A percentile compares a stretch with the other conserved stretches of the same genome.
phyloP scores from a whole-genome alignment of 2,797 vertebrate species.

The Psittacula derbiana region DNA sequence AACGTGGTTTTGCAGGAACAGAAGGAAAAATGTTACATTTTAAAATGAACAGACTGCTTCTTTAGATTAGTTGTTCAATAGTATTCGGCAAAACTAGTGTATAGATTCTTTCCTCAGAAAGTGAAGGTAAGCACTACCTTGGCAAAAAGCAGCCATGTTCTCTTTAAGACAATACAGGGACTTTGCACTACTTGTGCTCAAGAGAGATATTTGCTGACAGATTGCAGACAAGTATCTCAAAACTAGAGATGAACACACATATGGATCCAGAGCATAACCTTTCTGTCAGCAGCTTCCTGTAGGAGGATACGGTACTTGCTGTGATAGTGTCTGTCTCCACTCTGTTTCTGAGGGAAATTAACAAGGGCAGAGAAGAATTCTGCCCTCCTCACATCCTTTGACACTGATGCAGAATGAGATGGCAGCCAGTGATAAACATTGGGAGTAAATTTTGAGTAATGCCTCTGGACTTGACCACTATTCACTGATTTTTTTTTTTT shows the following conservation, averaged over 20 bases:
- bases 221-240: not conserved
- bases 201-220: not conserved
- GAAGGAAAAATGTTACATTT: not conserved
- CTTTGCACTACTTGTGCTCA: not conserved
- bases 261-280: not conserved
- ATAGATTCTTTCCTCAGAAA: not conserved
- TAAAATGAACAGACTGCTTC: not conserved
- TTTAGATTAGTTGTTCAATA: not conserved
- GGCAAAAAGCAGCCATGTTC: not conserved
- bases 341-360: not conserved
- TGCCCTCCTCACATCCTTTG: not conserved
- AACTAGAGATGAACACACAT: not conserved
- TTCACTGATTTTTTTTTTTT: not conserved
- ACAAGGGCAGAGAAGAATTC: not conserved
- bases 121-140: not conserved
- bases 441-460: not conserved
- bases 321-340: not conserved
- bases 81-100: not conserved
- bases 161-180: not conserved
- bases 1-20: not conserved
- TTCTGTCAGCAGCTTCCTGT: not conserved
- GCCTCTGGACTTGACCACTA: not conserved
- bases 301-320: not conserved
- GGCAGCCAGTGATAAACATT: not conserved
- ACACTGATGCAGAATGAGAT: not conserved